Evolutionary conservation across 92 coral and sea anemone genomes (phyloP).

Genomic region (Chrysogorgia sp.): DNA sequence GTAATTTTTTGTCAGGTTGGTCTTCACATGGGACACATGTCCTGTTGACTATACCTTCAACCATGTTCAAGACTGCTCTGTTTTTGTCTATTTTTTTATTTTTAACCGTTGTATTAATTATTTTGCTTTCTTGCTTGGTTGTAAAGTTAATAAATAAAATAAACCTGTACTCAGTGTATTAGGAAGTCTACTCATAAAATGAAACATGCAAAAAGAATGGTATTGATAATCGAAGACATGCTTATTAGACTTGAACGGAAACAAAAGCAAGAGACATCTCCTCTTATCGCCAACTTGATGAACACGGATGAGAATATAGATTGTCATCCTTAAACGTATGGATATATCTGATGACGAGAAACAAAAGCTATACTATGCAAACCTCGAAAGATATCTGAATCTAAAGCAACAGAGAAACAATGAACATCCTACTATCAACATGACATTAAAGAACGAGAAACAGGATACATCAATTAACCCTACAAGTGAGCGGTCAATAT

Average conservation of each 20-base stretch:
- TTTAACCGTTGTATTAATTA: too few relatives aligned
- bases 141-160: too few relatives aligned
- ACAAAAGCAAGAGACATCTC: constrained; percentile 23
- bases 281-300: constrained; percentile 6
- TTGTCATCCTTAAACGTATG: not conserved
- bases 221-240: constrained; percentile 8
- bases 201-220: constrained; percentile 19
- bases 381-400: constrained; percentile 32
- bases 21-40: too few relatives aligned
- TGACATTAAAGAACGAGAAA: not conserved
- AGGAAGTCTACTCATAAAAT: not conserved
- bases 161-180: constrained; percentile 17
- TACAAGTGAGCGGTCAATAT: too few relatives aligned
- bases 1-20: too few relatives aligned
- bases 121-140: too few relatives aligned
- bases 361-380: constrained; percentile 28
- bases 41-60: too few relatives aligned
- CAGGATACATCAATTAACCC: too few relatives aligned
- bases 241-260: constrained; percentile 24
- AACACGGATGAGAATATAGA: constrained; percentile 20
- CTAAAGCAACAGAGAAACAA: constrained; percentile 32
- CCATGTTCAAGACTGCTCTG: too few relatives aligned
- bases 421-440: constrained; percentile 16
- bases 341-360: constrained; percentile 15
- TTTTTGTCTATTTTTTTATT: too few relatives aligned